A percentile compares a stretch with the other conserved stretches of the same genome.
These are phyloP conservation scores for Agapostemon virescens DNA, from an alignment of 2,888 invertebrate species.

Conservation along the genomic window DNA sequence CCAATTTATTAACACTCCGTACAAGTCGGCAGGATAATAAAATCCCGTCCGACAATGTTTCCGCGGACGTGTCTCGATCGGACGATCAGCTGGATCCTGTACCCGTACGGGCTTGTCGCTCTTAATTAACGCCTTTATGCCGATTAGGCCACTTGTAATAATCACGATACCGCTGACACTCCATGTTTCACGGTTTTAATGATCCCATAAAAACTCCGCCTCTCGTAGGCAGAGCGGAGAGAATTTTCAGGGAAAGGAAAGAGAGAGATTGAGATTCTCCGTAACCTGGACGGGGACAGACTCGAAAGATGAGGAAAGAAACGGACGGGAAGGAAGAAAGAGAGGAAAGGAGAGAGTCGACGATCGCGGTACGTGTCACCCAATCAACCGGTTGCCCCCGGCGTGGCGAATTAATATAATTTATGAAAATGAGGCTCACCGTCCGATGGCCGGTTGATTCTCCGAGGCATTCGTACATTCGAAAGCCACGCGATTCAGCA, in stretches of 20 bases:
- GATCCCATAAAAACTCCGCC: conserved; percentile 56
- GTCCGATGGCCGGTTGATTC: conserved; percentile 73
- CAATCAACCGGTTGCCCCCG: conserved; percentile 72
- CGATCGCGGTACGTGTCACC: conserved; percentile 72
- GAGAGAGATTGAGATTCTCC: neutral
- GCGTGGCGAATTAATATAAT: conserved; percentile 78
- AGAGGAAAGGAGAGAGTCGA: conserved; percentile 20
- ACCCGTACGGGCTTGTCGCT: conserved; percentile 41
- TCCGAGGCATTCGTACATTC: conserved; percentile 44
- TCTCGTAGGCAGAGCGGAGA: conserved; percentile 45
- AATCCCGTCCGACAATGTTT: neutral
- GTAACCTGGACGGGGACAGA: neutral
- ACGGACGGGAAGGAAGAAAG: conserved; percentile 24
- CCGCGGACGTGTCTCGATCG: neutral
- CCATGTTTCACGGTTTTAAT: conserved; percentile 64
- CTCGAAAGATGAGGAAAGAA: neutral
- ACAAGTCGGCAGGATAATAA: neutral
- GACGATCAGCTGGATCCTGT: neutral
- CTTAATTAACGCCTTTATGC: conserved; percentile 63
- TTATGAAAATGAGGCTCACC: conserved; percentile 78
- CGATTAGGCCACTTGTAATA: conserved; percentile 62
- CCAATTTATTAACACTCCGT: neutral
- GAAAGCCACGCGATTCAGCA: conserved; percentile 6
- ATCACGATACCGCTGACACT: conserved; percentile 60
- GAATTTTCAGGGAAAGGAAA: conserved; percentile 46